These are phyloP conservation scores for Agrilus mali DNA, from an alignment of 2,888 invertebrate genomes.

Conservation along the genomic window DNA sequence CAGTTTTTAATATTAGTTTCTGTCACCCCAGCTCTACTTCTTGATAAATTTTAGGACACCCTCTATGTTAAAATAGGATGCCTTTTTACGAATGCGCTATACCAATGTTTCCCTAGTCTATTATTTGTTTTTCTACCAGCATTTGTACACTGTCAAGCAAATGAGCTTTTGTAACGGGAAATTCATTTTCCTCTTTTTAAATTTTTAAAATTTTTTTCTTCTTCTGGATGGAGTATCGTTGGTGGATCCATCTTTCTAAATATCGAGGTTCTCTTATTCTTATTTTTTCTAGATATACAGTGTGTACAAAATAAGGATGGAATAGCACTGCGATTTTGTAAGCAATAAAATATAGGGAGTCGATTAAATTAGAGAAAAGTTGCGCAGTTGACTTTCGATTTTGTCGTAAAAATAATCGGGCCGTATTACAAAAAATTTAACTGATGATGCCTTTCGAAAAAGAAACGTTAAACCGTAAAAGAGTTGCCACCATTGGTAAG, in stretches of 20 bases:
- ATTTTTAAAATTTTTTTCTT: not conserved
- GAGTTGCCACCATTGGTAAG: too few relatives aligned
- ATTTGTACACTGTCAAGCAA: not conserved
- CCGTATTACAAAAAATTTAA: too few relatives aligned
- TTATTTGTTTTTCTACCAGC: not conserved
- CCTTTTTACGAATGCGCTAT: not conserved
- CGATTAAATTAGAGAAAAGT: too few relatives aligned
- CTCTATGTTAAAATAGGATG: conserved; percentile 1
- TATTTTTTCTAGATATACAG: too few relatives aligned
- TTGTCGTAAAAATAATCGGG: too few relatives aligned
- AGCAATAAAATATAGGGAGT: too few relatives aligned
- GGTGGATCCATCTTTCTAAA: conserved; percentile 2
- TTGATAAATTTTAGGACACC: not conserved
- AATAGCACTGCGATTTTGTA: too few relatives aligned
- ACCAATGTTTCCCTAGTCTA: not conserved
- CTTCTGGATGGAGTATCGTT: not conserved
- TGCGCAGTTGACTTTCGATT: too few relatives aligned
- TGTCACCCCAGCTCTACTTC: conserved; percentile 13
- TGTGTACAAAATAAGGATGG: too few relatives aligned
- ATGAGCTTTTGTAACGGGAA: not conserved
- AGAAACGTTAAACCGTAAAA: too few relatives aligned
- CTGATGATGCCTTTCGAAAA: too few relatives aligned
- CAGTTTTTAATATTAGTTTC: conserved; percentile 6
- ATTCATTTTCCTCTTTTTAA: not conserved
- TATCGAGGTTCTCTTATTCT: not conserved